Evolutionary conservation across 2,888 invertebrate genomes (phyloP).

Genomic region (Agonum fuliginosum): DNA sequence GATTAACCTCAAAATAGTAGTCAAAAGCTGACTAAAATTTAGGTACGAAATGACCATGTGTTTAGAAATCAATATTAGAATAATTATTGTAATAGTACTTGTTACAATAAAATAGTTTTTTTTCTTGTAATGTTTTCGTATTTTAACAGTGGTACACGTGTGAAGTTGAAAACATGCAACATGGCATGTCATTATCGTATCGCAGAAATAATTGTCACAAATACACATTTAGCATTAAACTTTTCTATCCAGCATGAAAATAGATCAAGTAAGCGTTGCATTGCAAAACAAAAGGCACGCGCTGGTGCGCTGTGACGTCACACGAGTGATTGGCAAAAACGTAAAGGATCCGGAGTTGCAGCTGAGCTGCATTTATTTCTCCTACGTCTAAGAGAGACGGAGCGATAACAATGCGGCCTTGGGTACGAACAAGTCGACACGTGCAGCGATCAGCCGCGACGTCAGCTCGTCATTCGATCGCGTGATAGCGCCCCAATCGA

Average conservation of each 20-base stretch:
- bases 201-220: background rate
- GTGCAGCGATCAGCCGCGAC: conserved; percentile 51
- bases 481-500: conserved; percentile 27
- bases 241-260: background rate
- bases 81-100: too few relatives aligned
- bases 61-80: too few relatives aligned
- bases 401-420: conserved; percentile 30
- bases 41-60: too few relatives aligned
- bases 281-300: conserved; percentile 54
- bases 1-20: too few relatives aligned
- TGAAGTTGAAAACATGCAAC: too few relatives aligned
- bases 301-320: conserved; percentile 42
- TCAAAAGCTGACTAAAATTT: too few relatives aligned
- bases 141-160: too few relatives aligned
- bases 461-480: conserved; percentile 34
- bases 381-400: background rate
- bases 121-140: too few relatives aligned
- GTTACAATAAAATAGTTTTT: too few relatives aligned
- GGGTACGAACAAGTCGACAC: conserved; percentile 38
- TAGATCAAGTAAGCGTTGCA: conserved; percentile 29
- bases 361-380: conserved; percentile 24
- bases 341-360: conserved; percentile 47
- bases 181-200: too few relatives aligned
- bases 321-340: conserved; percentile 47
- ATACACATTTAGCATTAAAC: background rate